Conservation (phyloP, 2,888 invertebrate genomes). For the Epicampocera succincta region DNA sequence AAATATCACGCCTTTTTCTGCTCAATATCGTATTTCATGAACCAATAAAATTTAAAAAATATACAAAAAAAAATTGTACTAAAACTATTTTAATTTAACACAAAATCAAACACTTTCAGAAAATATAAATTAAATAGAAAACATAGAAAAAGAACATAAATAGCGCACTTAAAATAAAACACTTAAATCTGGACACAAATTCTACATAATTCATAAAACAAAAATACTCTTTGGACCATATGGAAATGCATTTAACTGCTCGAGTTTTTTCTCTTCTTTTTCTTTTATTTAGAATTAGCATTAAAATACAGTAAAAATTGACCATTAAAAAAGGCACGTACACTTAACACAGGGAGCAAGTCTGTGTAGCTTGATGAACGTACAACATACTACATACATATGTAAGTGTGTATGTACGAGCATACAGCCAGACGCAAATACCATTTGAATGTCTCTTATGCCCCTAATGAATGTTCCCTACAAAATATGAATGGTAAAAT, state of each 20-base stretch:
- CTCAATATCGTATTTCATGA: slow-evolving; percentile 60
- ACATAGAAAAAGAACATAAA: slow-evolving; percentile 52
- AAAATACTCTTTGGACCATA: slow-evolving; percentile 60
- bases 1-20: slow-evolving; percentile 5
- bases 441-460: slow-evolving; percentile 3
- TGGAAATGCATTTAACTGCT: slow-evolving; percentile 64
- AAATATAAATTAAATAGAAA: slow-evolving; percentile 26
- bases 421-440: slow-evolving; percentile 27
- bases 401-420: not conserved
- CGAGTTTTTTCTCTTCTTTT: slow-evolving; percentile 67
- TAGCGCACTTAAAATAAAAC: slow-evolving; percentile 52
- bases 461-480: slow-evolving; percentile 25
- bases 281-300: slow-evolving; percentile 75
- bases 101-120: slow-evolving; percentile 56
- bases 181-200: slow-evolving; percentile 70
- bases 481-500: slow-evolving; percentile 3
- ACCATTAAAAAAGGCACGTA: slow-evolving; percentile 77
- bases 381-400: too few species aligned
- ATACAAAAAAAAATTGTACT: slow-evolving; percentile 29
- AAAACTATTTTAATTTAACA: slow-evolving; percentile 52
- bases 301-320: slow-evolving; percentile 75
- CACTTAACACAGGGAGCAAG: slow-evolving; percentile 37
- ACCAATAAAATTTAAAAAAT: slow-evolving; percentile 45
- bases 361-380: not conserved
- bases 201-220: slow-evolving; percentile 77